These are phyloP conservation scores for Leucophenga varia DNA, from an alignment of 1,140 invertebrate species.

Conservation along the genomic window DNA sequence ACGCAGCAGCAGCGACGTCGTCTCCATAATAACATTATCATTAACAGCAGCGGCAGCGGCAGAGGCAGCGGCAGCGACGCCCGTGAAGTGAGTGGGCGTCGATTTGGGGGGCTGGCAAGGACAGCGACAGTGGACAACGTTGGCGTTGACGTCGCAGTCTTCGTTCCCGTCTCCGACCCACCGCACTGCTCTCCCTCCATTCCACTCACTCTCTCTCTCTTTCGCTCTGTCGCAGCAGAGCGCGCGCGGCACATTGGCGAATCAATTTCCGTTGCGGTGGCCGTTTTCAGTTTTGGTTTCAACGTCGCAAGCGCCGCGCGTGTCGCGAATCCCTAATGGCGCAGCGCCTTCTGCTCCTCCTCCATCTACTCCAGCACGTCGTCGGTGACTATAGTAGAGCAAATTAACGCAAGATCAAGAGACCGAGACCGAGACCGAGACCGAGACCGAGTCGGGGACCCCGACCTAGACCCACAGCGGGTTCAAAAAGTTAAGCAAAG, in stretches of 20 bases:
- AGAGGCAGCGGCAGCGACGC: background rate
- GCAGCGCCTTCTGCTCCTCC: slow-evolving; percentile 23
- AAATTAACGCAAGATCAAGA: slow-evolving; percentile 24
- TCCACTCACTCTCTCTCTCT: no score
- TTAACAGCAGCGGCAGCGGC: slow-evolving; percentile 14
- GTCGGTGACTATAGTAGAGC: slow-evolving; percentile 18
- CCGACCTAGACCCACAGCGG: background rate
- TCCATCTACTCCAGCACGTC: slow-evolving; percentile 11
- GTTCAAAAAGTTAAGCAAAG: slow-evolving; percentile 9
- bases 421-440: slow-evolving; percentile 3
- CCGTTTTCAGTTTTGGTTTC: slow-evolving; percentile 48
- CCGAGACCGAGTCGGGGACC: background rate
- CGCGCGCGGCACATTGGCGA: slow-evolving; percentile 39
- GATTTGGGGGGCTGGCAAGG: slow-evolving; percentile 39
- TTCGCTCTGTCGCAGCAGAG: background rate
- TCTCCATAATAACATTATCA: slow-evolving; percentile 25
- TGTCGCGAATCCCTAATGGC: slow-evolving; percentile 49
- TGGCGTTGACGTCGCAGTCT: slow-evolving; percentile 21
- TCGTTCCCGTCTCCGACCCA: slow-evolving; percentile 11
- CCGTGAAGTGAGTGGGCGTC: slow-evolving; percentile 42
- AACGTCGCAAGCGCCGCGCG: slow-evolving; percentile 44
- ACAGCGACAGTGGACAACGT: slow-evolving; percentile 18
- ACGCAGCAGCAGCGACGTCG: slow-evolving; percentile 13
- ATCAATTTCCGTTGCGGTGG: slow-evolving; percentile 53
- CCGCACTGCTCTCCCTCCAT: no score